Evolutionary conservation across 2,113 vertebrate species (phyloP), one percentile per base, ranked within the genome.

Genomic region (cattle (Bos taurus)): DNA sequence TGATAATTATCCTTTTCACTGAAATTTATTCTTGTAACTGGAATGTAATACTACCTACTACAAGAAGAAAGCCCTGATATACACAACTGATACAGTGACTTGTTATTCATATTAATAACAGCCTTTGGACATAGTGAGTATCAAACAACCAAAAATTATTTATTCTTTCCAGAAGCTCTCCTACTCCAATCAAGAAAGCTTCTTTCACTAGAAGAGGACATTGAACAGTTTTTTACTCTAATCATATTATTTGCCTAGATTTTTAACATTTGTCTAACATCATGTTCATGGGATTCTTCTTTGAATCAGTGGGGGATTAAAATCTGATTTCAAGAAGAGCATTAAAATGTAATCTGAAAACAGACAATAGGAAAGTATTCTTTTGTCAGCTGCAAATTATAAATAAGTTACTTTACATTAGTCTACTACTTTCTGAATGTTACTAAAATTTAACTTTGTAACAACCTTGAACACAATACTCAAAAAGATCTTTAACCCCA

Each of bases 261-360:
- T 83, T 96, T 95, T n/a, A 97, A 78, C 64, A 96, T 50, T 92
- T 97, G n/a, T 91, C 36, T 94, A 88, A 92, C 23, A 95, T 59
- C 97, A 64, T 83, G 33, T 98, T 96, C 93, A 97, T 3, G 52
- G 33, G 92, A 46, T 71, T 95, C 90, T 93, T 88, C n/a, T 52
- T n/a, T 80, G 15, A 46, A 81, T 95, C 16, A 83, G 21, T 52
- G 36, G 25, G 52, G 11, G 7, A 95, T 80, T 48, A 92, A 46
- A 52, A 54, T 81, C 90, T 28, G 60, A 26, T 95, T 77, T 96
- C 83, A 96, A 92, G 85, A 92, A 30, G 64, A 90, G 50, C 12
- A 67, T 88, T 94, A 54, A 93, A 36, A 46, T 91, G 94, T 33
- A 93, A 78, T 67, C 56, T 95, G 59, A 96, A 95, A 95, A 96